A percentile compares a stretch with the other conserved stretches of the same genome.
Evolutionary conservation across 2,888 invertebrate genomes (phyloP).

Genomic region (Melanostoma mellinum): DNA sequence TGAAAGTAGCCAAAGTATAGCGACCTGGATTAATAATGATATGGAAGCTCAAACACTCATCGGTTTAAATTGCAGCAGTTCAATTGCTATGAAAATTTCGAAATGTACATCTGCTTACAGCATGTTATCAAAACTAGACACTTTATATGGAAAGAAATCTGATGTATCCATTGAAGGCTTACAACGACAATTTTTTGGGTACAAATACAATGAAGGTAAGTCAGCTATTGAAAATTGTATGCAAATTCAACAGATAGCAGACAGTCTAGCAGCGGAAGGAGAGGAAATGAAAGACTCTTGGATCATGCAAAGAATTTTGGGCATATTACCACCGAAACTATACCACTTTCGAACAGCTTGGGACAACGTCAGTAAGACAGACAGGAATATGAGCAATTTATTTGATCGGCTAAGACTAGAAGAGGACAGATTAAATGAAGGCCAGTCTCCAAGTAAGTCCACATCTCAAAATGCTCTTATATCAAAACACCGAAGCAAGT

Average conservation of each 20-base stretch:
- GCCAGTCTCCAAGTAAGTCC: no score
- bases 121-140: conserved; percentile 2
- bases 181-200: conserved; percentile 4
- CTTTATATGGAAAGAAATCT: conserved; percentile 1
- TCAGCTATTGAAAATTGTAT: background rate
- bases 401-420: no score
- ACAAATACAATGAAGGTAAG: background rate
- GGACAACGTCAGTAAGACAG: no score
- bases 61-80: background rate
- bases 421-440: no score
- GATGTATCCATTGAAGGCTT: conserved; percentile 8
- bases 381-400: no score
- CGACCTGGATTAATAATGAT: no score
- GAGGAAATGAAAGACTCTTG: conserved; percentile 1
- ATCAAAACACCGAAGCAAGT: no score
- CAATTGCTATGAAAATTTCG: background rate
- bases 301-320: conserved; percentile 3
- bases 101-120: background rate
- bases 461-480: no score
- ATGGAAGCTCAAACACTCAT: background rate
- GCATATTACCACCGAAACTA: background rate
- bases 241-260: background rate
- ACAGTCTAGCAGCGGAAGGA: background rate
- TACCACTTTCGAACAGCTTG: no score
- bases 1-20: no score